Conservation (phyloP, 2,888 invertebrate species). For the Glaucopsyche alexis region DNA sequence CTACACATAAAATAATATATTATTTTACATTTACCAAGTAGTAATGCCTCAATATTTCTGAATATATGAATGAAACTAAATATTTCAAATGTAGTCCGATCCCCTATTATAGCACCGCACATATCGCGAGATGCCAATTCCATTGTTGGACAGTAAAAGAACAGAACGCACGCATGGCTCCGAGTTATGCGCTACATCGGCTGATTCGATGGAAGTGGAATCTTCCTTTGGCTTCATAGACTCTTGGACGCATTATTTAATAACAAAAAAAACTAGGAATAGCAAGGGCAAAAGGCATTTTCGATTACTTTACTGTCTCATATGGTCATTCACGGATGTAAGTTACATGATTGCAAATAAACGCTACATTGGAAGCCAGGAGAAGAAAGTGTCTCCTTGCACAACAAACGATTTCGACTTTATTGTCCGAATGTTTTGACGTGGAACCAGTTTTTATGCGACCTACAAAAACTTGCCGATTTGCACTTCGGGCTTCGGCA, state of each 20-base stretch:
- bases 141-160: neutral
- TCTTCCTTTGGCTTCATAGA: neutral
- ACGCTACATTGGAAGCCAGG: neutral
- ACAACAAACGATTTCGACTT: conserved; percentile 14
- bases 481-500: neutral
- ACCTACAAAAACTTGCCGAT: conserved; percentile 20
- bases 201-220: neutral
- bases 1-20: too few relatives aligned
- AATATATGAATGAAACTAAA: too few relatives aligned
- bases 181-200: conserved; percentile 3
- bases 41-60: too few relatives aligned
- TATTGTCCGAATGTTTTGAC: conserved; percentile 16
- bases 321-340: neutral
- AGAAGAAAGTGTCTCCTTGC: neutral
- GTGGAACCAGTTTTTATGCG: conserved; percentile 16
- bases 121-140: conserved; percentile 17
- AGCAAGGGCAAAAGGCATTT: too few relatives aligned
- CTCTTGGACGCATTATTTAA: neutral
- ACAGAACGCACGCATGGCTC: conserved; percentile 2
- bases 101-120: neutral
- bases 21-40: too few relatives aligned
- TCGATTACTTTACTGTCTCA: neutral
- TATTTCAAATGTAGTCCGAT: too few relatives aligned
- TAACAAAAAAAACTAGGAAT: too few relatives aligned
- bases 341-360: neutral